Evolutionary conservation across 2,797 vertebrate genomes (phyloP), one percentile per base, ranked within the genome.

Genomic region (Sebastes jordani): DNA sequence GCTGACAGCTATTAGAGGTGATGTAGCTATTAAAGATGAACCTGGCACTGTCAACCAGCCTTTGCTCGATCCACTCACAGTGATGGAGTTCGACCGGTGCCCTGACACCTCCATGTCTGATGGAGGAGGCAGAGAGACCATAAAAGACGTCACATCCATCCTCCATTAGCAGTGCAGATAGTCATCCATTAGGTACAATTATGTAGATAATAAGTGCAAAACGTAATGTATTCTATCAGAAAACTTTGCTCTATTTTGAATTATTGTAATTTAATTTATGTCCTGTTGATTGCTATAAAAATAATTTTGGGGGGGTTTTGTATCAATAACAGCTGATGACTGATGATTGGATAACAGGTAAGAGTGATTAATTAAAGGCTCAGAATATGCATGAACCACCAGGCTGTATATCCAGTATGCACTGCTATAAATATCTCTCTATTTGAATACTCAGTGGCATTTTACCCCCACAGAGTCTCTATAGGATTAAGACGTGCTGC

Each of bases 1-100:
- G 65, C 82, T 89, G 90, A 85, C 74, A 71, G 82, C 79, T 83
- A 89, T 90, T 84, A 86, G 74, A 80, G 62, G 67, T 68, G 81
- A 88, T 64, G 77, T 38, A 61, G 68, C 81, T 75, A 78, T 87
- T 90, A 88, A 80, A 80, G 29, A 60, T 74, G 20, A 16, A 60
- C 72, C 34, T 34, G 85, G 74, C 3, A 3, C 46, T 49, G 76
- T 89, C 8, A 42, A 46, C 54, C 54, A 22, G 76, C 49, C 69
- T 84, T 79, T 74, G 78, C 63, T 64, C 6, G 34, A 80, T 59
- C 60, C 69, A 75, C 74, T 82, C 74, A 81, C 68, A 74, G 78
- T 1, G 23, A 74, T 67, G 59, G 80, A 60, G 59, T 49, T 80
- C 72, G 76, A 76, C 29, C 11, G 52, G 38, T 84, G 76, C 70